Evolutionary conservation across 2,888 invertebrate species (phyloP).

Genomic region (Apamea crenata): DNA sequence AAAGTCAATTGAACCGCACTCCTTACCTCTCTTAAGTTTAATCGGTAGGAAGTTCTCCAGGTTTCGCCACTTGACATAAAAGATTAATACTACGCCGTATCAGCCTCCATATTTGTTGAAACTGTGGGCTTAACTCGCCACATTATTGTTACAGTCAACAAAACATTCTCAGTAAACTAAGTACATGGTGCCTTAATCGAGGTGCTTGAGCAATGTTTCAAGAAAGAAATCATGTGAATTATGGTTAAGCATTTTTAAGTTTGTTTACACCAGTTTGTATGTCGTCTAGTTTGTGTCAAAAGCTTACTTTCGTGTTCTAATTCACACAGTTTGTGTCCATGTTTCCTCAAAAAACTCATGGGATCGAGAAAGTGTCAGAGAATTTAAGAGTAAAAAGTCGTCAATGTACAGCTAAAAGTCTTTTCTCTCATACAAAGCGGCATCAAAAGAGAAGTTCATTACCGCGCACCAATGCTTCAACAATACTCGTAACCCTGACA

Average conservation of each 20-base stretch:
- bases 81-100: conserved; percentile 65
- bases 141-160: conserved; percentile 78
- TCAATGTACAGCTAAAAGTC: background rate
- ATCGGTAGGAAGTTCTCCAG: conserved; percentile 44
- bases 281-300: conserved; percentile 48
- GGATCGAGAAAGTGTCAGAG: conserved; percentile 11
- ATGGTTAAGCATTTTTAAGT: conserved; percentile 43
- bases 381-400: conserved; percentile 7
- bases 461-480: conserved; percentile 45
- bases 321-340: conserved; percentile 34
- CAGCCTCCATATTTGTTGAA: conserved; percentile 74
- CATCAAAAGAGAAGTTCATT: conserved; percentile 57
- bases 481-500: conserved; percentile 65
- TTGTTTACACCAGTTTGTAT: conserved; percentile 46
- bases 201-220: conserved; percentile 69
- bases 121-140: conserved; percentile 72
- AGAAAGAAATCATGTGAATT: conserved; percentile 58
- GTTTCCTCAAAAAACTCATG: conserved; percentile 16
- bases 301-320: conserved; percentile 45
- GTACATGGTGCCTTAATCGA: conserved; percentile 71
- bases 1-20: conserved; percentile 16
- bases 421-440: background rate
- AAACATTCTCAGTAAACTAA: conserved; percentile 64
- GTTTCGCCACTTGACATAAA: conserved; percentile 62
- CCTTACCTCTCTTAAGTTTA: conserved; percentile 19